A percentile compares a stretch with the other conserved stretches of the same genome.
Conservation (phyloP, 1,140 invertebrate genomes). For the Patella vulgata region DNA sequence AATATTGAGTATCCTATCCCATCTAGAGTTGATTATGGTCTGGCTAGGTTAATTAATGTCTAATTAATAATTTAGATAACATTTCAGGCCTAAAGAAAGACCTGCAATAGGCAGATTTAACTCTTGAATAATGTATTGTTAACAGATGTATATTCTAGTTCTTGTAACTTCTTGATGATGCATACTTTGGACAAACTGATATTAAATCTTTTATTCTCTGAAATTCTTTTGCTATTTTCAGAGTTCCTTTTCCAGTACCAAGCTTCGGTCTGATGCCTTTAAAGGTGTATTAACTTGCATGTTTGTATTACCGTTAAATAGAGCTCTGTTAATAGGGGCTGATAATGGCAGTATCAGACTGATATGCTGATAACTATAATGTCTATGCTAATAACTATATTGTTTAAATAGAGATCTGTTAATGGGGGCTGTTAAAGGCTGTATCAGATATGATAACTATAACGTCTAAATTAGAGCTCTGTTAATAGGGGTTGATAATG, state of each 20-base stretch:
- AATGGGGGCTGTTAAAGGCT: constrained; percentile 89
- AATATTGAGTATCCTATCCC: too few relatives aligned
- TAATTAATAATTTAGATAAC: too few relatives aligned
- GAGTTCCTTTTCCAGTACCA: constrained; percentile 83
- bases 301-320: constrained; percentile 87
- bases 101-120: too few relatives aligned
- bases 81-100: too few relatives aligned
- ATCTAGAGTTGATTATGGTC: too few relatives aligned
- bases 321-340: constrained; percentile 85
- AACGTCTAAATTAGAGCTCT: constrained; percentile 88
- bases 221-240: too few relatives aligned
- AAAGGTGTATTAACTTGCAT: constrained; percentile 90
- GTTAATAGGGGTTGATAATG: constrained; percentile 87
- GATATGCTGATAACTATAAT: constrained; percentile 39
- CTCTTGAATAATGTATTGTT: too few relatives aligned
- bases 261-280: constrained; percentile 88
- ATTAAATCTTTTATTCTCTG: too few relatives aligned
- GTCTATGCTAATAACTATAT: too few relatives aligned
- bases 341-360: constrained; percentile 85
- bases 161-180: too few relatives aligned
- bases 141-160: too few relatives aligned
- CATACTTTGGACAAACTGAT: not conserved
- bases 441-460: constrained; percentile 71
- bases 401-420: constrained; percentile 88
- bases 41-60: too few relatives aligned